Evolutionary conservation across 1,140 invertebrate genomes (phyloP).

Genomic region (Cyrtorhinus lividipennis): DNA sequence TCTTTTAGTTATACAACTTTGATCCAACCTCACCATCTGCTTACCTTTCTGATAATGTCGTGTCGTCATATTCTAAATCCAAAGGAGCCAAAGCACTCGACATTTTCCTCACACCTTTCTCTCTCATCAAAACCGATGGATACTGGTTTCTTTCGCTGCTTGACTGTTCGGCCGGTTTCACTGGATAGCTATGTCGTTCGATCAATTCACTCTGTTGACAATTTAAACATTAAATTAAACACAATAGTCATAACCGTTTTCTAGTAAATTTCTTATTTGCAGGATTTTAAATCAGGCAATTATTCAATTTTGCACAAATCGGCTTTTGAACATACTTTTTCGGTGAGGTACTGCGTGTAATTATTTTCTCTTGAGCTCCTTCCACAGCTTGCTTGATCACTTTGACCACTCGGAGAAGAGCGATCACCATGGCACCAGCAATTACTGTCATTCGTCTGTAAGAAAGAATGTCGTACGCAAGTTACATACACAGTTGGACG

Average conservation of each 20-base stretch:
- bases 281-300: too few relatives aligned
- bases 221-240: neutral
- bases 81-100: constrained; percentile 20
- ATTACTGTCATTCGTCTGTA: constrained; percentile 26
- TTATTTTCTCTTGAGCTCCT: constrained; percentile 27
- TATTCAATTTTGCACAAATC: too few relatives aligned
- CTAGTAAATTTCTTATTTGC: too few relatives aligned
- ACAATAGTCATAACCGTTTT: too few relatives aligned
- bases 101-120: constrained; percentile 29
- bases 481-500: too few relatives aligned
- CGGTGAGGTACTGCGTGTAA: constrained; percentile 28
- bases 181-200: too few relatives aligned
- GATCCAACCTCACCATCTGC: too few relatives aligned
- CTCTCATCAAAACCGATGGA: constrained; percentile 31
- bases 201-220: neutral
- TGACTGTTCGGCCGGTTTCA: too few relatives aligned
- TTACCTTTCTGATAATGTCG: constrained; percentile 36
- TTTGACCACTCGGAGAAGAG: constrained; percentile 69
- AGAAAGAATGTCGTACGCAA: neutral
- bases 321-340: too few relatives aligned
- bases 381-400: constrained; percentile 47
- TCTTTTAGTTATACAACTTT: too few relatives aligned
- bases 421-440: constrained; percentile 36
- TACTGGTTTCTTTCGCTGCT: constrained; percentile 15
- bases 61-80: constrained; percentile 35